Evolutionary conservation across 2,797 vertebrate species (phyloP), one percentile per base, ranked within the genome.

Genomic region (Takifugu rubripes): DNA sequence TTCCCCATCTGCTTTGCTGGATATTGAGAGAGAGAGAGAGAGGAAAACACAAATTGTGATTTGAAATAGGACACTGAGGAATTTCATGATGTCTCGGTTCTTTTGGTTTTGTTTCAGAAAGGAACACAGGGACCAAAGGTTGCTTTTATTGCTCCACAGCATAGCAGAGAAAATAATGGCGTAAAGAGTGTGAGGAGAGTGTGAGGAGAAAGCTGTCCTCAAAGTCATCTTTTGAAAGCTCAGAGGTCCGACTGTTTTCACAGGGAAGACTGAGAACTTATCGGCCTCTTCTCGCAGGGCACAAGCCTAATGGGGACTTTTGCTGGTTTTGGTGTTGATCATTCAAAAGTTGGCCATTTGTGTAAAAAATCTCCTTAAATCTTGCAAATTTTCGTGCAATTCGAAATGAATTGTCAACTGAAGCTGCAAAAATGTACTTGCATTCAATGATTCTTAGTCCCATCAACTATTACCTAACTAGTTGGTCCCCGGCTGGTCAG

Each of bases 321-420:
- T 40, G 36, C 14, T 50, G 57, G 59, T 49, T 10, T 48, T 49
- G n/a, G 52, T 40, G 64, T 67, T 68, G 59, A 70, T 56, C 53
- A 61, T 69, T 47, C 51, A 17, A 44, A 25, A 51, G 52, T 49
- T 40, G 24, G 49, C 25, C 29, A 21, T 21, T 21, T 21, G 21
- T 21, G 21, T 21, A 21, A 21, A 21, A 21, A 21, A 21, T 21
- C 21, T 21, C 21, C 21, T 21, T 21, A 21, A 21, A 21, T 21
- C 21, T 21, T 21, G 21, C 21, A 21, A 21, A 21, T 21, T 21
- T 21, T 1, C 21, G 21, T 21, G 1, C 21, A 21, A 21, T 21
- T 21, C 21, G 21, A 21, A 21, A 21, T 21, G 21, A 21, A 21
- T 21, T 21, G 21, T 21, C 21, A 21, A 21, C 21, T 21, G 21